Percentiles rank a stretch among this genome's conserved stretches.
Evolutionary conservation across 2,113 vertebrate genomes (phyloP).

Genomic region (Engystomops pustulosus): DNA sequence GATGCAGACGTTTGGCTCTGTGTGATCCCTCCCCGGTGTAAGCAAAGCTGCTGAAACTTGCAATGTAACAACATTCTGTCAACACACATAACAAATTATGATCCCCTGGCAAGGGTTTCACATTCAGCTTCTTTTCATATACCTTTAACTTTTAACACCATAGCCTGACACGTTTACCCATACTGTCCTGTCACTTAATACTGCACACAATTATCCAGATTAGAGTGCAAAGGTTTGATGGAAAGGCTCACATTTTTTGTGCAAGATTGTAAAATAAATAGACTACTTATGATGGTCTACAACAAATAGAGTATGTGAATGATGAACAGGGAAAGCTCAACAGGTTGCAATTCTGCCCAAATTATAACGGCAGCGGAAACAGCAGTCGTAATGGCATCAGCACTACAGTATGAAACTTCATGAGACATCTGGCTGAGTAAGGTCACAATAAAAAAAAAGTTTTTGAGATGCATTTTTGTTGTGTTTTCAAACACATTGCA

Average conservation of each 20-base stretch:
- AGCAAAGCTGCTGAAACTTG: slow-evolving; percentile 20
- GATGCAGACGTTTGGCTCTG: slow-evolving; percentile 45
- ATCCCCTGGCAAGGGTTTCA: slow-evolving; percentile 11
- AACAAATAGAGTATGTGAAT: not conserved
- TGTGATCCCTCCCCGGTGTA: slow-evolving; percentile 17
- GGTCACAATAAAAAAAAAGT: no score
- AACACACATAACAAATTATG: slow-evolving; percentile 32
- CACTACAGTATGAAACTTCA: no score
- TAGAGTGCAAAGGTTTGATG: not conserved
- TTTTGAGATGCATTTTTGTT: no score
- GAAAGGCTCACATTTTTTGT: not conserved
- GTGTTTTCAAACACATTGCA: no score
- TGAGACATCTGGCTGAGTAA: no score
- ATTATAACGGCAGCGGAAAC: no score
- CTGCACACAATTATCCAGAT: not conserved
- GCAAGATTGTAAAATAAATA: not conserved
- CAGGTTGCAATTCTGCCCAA: no score
- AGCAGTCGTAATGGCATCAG: no score
- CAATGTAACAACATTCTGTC: slow-evolving; percentile 23
- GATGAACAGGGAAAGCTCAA: not conserved
- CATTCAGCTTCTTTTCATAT: not conserved
- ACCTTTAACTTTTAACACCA: not conserved
- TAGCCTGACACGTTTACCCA: not conserved
- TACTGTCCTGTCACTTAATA: not conserved
- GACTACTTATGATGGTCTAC: no score